Conservation (phyloP, 2,888 invertebrate species). For the Clanis bilineata region DNA sequence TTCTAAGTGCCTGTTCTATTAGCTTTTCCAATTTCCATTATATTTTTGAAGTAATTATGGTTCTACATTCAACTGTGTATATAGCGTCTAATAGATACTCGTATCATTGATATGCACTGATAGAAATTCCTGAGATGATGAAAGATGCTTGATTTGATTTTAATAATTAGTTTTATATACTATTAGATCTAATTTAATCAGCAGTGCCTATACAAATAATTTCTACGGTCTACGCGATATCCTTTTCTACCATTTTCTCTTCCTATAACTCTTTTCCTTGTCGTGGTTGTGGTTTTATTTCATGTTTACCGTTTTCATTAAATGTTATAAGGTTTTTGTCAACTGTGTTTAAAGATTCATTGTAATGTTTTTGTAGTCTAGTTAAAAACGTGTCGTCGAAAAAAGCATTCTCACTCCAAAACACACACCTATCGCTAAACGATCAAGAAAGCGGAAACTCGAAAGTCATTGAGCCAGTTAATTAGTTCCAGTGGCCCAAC, state of each 20-base stretch:
- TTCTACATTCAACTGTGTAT: too few relatives aligned
- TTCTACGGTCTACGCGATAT: too few relatives aligned
- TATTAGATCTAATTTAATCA: too few relatives aligned
- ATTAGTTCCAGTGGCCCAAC: conserved; percentile 53
- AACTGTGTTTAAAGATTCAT: background rate
- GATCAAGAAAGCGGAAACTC: conserved; percentile 54
- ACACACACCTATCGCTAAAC: conserved; percentile 22
- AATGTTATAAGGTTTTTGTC: background rate
- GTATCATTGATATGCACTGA: too few relatives aligned
- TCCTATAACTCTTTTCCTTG: background rate
- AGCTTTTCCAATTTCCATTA: background rate
- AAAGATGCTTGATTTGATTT: too few relatives aligned
- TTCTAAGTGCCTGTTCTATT: background rate
- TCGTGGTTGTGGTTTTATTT: background rate
- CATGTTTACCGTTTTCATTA: background rate
- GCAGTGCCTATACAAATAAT: too few relatives aligned
- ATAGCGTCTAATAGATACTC: too few relatives aligned
- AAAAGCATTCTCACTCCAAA: background rate
- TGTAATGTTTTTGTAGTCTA: background rate
- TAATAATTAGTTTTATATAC: too few relatives aligned
- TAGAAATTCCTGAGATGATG: too few relatives aligned
- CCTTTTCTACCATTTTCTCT: background rate
- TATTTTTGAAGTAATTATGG: background rate
- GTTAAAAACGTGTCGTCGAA: background rate
- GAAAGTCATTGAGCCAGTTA: conserved; percentile 44